A percentile compares a stretch with the other conserved stretches of the same genome.
Evolutionary conservation across 2,113 vertebrate species (phyloP).

Genomic region (Catharus bicknelli): DNA sequence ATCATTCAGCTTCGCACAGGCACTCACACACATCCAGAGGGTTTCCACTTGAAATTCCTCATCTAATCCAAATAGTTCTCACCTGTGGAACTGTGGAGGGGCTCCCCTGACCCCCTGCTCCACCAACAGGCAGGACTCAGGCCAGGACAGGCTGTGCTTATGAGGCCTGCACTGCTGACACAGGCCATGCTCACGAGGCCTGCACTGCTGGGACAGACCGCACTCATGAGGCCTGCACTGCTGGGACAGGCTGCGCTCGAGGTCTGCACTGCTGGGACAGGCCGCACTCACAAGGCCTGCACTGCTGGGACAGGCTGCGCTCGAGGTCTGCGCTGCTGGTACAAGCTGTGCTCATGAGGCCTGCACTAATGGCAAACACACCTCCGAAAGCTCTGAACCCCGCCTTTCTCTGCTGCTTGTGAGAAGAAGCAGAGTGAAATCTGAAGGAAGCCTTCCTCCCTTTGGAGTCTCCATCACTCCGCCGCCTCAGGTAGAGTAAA

Average conservation of each 20-base stretch:
- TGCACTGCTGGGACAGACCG: too few relatives aligned
- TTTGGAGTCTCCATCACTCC: background rate
- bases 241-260: too few relatives aligned
- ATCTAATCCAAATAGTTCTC: conserved; percentile 50
- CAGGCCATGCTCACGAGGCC: too few relatives aligned
- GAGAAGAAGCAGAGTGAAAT: background rate
- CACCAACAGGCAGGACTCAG: background rate
- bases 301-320: too few relatives aligned
- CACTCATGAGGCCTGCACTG: too few relatives aligned
- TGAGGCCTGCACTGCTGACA: too few relatives aligned
- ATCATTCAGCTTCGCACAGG: background rate
- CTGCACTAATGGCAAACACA: background rate
- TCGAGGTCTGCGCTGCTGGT: background rate
- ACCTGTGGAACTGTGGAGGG: background rate
- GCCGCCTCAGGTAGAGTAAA: background rate
- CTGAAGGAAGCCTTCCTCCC: background rate
- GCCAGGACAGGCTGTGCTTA: too few relatives aligned
- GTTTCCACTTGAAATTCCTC: conserved; percentile 68
- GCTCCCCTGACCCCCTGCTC: accelerated
- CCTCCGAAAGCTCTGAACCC: background rate
- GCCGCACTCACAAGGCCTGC: too few relatives aligned
- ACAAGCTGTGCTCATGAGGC: background rate
- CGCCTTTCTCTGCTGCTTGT: background rate
- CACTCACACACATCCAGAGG: background rate
- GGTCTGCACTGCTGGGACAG: too few relatives aligned